A percentile compares a stretch with the other conserved stretches of the same genome.
phyloP scores from a whole-genome alignment of 2,113 vertebrate genomes.

The Lichenostomus cassidix region DNA sequence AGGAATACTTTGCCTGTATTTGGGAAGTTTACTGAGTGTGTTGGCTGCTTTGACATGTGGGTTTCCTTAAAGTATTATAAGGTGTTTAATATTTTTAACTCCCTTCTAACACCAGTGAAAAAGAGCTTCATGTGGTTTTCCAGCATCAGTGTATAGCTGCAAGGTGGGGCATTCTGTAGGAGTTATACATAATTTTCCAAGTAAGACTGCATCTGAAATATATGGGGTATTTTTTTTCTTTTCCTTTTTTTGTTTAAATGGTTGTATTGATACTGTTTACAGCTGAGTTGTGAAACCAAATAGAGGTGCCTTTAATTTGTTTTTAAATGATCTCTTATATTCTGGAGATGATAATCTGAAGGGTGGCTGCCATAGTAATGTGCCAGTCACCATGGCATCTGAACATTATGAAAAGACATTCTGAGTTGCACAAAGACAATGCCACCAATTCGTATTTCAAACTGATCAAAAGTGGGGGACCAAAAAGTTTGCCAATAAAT shows the following conservation, averaged over 20 bases:
- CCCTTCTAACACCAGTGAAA: not conserved
- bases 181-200: not conserved
- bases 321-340: conserved; percentile 29
- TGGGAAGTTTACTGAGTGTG: not conserved
- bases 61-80: not conserved
- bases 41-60: rapidly evolving
- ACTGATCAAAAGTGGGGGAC: conserved; percentile 62
- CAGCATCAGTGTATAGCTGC: not conserved
- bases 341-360: conserved; percentile 41
- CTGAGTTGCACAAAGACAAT: conserved; percentile 44
- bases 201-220: not conserved
- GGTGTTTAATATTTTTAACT: not conserved
- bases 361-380: conserved; percentile 44
- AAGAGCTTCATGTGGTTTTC: not conserved
- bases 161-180: not conserved
- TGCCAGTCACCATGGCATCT: conserved; percentile 49
- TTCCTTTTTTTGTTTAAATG: not conserved
- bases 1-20: not conserved
- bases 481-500: conserved; percentile 64
- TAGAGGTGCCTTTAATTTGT: conserved; percentile 18
- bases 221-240: not conserved
- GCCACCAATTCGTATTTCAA: conserved; percentile 26
- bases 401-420: conserved; percentile 37
- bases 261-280: conserved; percentile 7
- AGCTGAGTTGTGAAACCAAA: conserved; percentile 34